Conservation (phyloP, 2,888 invertebrate genomes). For the Chrysotoxum bicinctum region DNA sequence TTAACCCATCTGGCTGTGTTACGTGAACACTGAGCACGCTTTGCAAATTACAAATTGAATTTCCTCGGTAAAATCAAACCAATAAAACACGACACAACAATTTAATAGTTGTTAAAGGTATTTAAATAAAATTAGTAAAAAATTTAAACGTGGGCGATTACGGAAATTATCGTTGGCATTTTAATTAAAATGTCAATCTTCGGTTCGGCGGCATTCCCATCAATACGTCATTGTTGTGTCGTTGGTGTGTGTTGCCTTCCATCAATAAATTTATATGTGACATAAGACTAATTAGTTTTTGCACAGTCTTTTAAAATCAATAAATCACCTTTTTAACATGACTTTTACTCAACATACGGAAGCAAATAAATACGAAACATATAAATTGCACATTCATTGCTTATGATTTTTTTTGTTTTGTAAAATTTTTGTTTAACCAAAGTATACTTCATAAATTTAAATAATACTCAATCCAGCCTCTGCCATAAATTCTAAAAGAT, state of each 20-base stretch:
- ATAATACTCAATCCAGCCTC: slow-evolving; percentile 17
- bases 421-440: neutral
- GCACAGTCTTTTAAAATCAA: neutral
- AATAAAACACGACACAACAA: slow-evolving; percentile 1
- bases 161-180: slow-evolving; percentile 30
- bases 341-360: slow-evolving; percentile 29
- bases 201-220: neutral
- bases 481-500: slow-evolving; percentile 22
- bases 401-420: neutral
- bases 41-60: neutral
- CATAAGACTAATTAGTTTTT: slow-evolving; percentile 36
- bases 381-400: neutral
- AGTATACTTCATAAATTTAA: slow-evolving; percentile 25
- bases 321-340: slow-evolving; percentile 39
- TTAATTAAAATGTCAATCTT: slow-evolving; percentile 28
- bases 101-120: neutral
- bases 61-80: neutral
- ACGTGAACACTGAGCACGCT: neutral
- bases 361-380: slow-evolving; percentile 4
- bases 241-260: neutral
- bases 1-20: neutral
- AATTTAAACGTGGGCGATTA: slow-evolving; percentile 13
- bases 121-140: neutral
- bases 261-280: slow-evolving; percentile 34
- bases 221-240: neutral